Evolutionary conservation across 1,140 invertebrate species (phyloP).

Genomic region (Eulimnadia texana): DNA sequence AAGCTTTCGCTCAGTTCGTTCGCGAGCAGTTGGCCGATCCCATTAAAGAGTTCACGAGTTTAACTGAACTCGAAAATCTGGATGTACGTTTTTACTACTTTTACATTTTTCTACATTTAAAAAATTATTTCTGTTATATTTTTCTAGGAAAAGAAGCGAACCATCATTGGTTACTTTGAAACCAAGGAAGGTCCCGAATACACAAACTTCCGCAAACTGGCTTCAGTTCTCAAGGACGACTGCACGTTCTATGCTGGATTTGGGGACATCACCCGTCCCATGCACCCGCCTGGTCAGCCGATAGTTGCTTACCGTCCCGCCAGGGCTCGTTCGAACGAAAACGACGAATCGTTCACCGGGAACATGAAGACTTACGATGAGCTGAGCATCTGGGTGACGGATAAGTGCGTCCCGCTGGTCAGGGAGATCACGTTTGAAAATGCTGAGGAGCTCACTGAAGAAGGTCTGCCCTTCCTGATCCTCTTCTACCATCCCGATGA

Average conservation of each 20-base stretch:
- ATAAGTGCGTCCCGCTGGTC: constrained; percentile 66
- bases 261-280: constrained; percentile 64
- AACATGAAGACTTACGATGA: constrained; percentile 58
- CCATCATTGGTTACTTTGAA: constrained; percentile 88
- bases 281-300: constrained; percentile 65
- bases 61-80: constrained; percentile 59
- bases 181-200: constrained; percentile 63
- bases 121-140: constrained; percentile 17
- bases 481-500: constrained; percentile 86
- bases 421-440: constrained; percentile 97
- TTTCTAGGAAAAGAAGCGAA: constrained; percentile 58
- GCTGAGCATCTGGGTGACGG: constrained; percentile 53
- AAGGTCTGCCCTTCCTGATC: constrained; percentile 97
- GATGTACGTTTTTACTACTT: constrained; percentile 39
- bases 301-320: constrained; percentile 68
- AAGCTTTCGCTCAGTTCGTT: constrained; percentile 59
- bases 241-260: constrained; percentile 87
- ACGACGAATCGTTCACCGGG: constrained; percentile 63
- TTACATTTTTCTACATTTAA: constrained; percentile 11
- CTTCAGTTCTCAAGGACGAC: constrained; percentile 82
- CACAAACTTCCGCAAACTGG: constrained; percentile 61
- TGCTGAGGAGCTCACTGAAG: constrained; percentile 96
- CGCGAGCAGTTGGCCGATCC: constrained; percentile 79
- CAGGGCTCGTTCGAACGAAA: constrained; percentile 56
- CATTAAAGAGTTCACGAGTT: constrained; percentile 55